Conservation (phyloP, 2,797 vertebrate genomes). For the Erethizon dorsatum region DNA sequence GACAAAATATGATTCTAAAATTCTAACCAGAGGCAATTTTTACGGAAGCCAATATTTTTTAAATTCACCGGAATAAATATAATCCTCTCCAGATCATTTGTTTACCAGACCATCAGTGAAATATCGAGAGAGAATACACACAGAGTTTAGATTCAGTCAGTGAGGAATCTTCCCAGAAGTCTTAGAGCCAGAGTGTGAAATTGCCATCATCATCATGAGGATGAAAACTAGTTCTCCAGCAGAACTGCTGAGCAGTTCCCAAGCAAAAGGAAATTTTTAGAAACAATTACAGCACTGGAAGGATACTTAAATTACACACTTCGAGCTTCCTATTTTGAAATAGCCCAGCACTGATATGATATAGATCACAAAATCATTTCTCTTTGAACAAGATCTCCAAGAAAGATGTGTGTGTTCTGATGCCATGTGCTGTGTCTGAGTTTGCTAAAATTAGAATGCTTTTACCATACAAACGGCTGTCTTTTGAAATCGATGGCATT, state of each 20-base stretch:
- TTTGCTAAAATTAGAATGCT: background rate
- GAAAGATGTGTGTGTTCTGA: background rate
- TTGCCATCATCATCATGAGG: background rate
- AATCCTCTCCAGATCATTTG: background rate
- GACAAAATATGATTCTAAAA: background rate
- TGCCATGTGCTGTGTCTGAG: background rate
- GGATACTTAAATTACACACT: background rate
- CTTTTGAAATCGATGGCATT: background rate
- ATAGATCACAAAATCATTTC: background rate
- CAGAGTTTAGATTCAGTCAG: background rate
- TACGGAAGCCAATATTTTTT: background rate
- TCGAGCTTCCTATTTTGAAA: background rate
- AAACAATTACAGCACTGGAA: background rate
- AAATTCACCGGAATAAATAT: background rate
- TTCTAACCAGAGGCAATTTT: background rate
- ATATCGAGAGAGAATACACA: background rate
- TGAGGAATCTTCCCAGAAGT: background rate
- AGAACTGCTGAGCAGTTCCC: background rate
- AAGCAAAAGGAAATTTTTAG: background rate
- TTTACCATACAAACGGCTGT: background rate
- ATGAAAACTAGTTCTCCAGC: background rate
- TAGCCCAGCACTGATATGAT: background rate
- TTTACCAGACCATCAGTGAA: background rate
- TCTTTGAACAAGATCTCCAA: background rate
- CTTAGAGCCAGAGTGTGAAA: background rate